These are phyloP conservation scores for Cyphomyrus discorhynchus DNA, from an alignment of 2,113 vertebrate species.

Conservation along the genomic window DNA sequence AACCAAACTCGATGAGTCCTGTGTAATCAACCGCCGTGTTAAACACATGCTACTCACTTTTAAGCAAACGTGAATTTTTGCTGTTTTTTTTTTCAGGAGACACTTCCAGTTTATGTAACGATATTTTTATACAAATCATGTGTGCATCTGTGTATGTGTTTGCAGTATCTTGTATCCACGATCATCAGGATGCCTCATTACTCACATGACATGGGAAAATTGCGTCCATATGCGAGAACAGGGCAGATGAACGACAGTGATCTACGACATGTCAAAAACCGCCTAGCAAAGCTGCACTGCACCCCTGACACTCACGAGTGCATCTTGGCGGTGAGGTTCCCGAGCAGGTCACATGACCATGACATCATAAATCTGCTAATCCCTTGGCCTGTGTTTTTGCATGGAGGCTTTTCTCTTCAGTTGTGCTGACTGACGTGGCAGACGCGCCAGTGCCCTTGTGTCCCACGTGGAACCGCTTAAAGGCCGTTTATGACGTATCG, in stretches of 20 bases:
- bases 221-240: conserved; percentile 17
- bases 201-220: conserved; percentile 17
- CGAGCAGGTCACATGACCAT: conserved; percentile 7
- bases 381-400: neutral
- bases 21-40: neutral
- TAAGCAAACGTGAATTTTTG: neutral
- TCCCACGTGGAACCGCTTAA: conserved; percentile 4
- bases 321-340: neutral
- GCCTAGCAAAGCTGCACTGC: neutral
- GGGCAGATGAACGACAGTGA: neutral
- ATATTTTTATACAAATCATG: neutral
- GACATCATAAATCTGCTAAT: conserved; percentile 5
- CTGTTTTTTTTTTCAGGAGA: neutral
- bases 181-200: neutral
- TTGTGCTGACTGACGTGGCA: neutral
- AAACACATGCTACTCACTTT: neutral
- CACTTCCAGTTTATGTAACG: neutral
- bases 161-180: neutral
- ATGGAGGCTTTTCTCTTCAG: neutral
- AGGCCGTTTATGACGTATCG: neutral
- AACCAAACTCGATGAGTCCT: neutral
- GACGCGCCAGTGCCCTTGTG: neutral
- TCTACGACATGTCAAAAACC: conserved; percentile 17
- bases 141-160: neutral
- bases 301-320: neutral